These are phyloP conservation scores for Oreotragus oreotragus DNA, from an alignment of 2,113 vertebrate genomes.

Conservation along the genomic window DNA sequence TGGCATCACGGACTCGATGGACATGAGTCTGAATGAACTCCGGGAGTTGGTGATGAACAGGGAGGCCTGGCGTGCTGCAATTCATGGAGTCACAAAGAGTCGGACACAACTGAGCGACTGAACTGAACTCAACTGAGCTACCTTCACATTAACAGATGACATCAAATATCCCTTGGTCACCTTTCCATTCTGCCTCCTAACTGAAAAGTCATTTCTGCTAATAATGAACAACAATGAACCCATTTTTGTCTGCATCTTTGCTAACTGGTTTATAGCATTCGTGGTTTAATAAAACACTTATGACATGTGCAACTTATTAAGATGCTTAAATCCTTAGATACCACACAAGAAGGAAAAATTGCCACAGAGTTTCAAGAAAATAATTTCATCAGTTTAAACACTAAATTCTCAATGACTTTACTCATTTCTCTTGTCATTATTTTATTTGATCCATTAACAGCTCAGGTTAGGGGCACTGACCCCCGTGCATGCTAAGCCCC, in stretches of 20 bases:
- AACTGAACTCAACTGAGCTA: no score
- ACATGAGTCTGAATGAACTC: no score
- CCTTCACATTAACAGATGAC: neutral
- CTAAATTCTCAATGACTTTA: neutral
- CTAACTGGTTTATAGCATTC: neutral
- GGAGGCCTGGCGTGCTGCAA: no score
- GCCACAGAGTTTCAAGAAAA: neutral
- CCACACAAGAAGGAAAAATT: neutral
- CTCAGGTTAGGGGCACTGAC: neutral
- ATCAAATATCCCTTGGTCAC: neutral
- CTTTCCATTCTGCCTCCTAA: neutral
- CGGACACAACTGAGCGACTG: no score
- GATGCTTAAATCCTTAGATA: neutral
- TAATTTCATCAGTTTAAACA: neutral
- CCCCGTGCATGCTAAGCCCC: fast-evolving
- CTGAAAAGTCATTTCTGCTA: neutral
- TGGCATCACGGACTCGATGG: no score
- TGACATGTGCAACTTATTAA: neutral
- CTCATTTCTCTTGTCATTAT: neutral
- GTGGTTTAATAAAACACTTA: neutral
- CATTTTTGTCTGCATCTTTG: neutral
- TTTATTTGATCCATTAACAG: neutral
- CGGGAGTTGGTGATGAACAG: no score
- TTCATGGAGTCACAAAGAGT: no score
- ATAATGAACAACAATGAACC: neutral